These are phyloP conservation scores for Adrianichthys oophorus DNA, from an alignment of 2,797 vertebrate genomes.

Conservation along the genomic window DNA sequence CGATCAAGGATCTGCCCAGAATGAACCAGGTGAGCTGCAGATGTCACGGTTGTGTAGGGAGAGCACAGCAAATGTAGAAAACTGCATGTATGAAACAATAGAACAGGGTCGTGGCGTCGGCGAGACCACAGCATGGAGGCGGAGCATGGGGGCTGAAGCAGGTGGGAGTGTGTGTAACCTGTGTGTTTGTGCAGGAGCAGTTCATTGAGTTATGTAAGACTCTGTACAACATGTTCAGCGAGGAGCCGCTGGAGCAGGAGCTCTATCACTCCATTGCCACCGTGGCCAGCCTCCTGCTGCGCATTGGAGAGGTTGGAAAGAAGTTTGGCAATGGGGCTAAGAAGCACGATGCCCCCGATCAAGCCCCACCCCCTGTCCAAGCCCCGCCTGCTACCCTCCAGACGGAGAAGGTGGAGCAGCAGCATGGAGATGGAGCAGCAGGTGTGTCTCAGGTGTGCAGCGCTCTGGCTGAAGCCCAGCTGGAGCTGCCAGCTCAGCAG, in stretches of 20 bases:
- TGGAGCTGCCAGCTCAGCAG: conserved; percentile 70
- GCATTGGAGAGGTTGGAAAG: conserved; percentile 95
- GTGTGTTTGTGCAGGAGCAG: conserved; percentile 58
- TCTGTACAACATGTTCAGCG: conserved; percentile 97
- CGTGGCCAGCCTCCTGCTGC: conserved; percentile 91
- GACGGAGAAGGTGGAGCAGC: conserved; percentile 3
- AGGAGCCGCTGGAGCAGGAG: conserved; percentile 89
- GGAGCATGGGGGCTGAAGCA: no score
- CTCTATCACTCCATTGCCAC: conserved; percentile 96
- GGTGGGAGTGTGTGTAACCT: background rate
- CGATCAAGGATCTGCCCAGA: conserved; percentile 93
- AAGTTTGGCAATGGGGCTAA: conserved; percentile 81
- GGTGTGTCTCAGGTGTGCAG: conserved; percentile 71
- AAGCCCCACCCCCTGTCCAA: background rate
- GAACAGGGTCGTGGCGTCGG: background rate
- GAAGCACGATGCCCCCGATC: conserved; percentile 46
- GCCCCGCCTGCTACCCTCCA: background rate
- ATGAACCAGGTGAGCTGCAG: conserved; percentile 90
- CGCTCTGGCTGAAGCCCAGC: conserved; percentile 76
- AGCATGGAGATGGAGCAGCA: conserved; percentile 52
- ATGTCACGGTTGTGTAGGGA: background rate
- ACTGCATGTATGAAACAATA: no score
- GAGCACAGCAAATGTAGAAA: background rate
- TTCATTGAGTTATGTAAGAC: conserved; percentile 98
- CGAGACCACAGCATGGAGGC: background rate